Conservation (phyloP, 2,113 vertebrate species). For the mouse (Mus musculus) region GRCm39 chr14:91771501-91772000, state of each 20-base stretch:
- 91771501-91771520: neutral
- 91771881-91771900: neutral
- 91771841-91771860: too few species aligned
- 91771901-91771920: neutral
- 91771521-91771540: neutral
- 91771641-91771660: too few species aligned
- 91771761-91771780: neutral
- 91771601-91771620: neutral
- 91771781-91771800: too few species aligned
- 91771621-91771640: neutral
- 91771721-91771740: neutral
- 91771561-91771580: neutral
- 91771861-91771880: too few species aligned
- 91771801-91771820: neutral
- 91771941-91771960: neutral
- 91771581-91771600: neutral
- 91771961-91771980: neutral
- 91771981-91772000: neutral
- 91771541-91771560: neutral
- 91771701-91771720: neutral
- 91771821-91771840: neutral
- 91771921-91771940: too few species aligned
- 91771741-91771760: neutral
- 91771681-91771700: neutral
- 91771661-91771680: too few species aligned